Conservation (phyloP, 2,113 vertebrate species). For the Engystomops pustulosus region DNA sequence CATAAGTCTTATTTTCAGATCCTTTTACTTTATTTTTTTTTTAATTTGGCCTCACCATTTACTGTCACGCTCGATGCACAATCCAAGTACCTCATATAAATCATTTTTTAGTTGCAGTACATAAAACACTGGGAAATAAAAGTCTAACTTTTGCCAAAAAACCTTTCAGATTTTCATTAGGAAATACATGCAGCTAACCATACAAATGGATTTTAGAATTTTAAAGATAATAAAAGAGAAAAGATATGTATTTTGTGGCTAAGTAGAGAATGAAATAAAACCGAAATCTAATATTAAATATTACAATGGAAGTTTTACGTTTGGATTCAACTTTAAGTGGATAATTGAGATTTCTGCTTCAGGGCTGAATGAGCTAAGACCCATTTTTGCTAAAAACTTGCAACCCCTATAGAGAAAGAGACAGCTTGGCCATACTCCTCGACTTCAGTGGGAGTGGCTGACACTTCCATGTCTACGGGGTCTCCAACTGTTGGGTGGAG, state of each 20-base stretch:
- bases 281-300: neutral
- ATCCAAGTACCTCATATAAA: constrained; percentile 31
- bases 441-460: too few species aligned
- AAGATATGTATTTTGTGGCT: neutral
- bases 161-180: constrained; percentile 30
- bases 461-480: too few species aligned
- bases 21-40: neutral
- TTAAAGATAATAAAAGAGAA: neutral
- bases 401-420: too few species aligned
- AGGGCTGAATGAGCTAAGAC: too few species aligned
- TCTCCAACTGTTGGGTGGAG: too few species aligned
- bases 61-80: constrained; percentile 20
- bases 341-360: too few species aligned
- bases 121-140: constrained; percentile 8
- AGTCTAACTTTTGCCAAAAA: constrained; percentile 41
- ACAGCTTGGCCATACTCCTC: too few species aligned
- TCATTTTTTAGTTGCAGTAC: constrained; percentile 40
- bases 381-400: too few species aligned
- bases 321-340: too few species aligned
- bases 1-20: neutral
- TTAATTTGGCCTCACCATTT: constrained; percentile 19
- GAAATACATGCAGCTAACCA: constrained; percentile 8
- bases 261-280: neutral
- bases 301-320: neutral
- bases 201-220: constrained; percentile 3